Conservation (phyloP, 2,888 invertebrate genomes). For the Theodoxus fluviatilis region DNA sequence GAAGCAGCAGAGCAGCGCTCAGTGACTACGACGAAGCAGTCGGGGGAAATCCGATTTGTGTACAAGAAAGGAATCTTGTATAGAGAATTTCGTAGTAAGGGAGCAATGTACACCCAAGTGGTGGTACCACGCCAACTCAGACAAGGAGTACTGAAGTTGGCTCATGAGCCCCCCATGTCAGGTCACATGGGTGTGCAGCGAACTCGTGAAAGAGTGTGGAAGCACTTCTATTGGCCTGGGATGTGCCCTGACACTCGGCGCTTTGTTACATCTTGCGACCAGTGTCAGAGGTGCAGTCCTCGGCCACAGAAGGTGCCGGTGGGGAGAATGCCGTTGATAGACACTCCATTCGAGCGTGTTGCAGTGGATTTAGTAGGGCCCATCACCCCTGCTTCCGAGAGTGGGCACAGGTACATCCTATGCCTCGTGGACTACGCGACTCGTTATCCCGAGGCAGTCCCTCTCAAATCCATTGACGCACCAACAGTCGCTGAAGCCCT, state of each 20-base stretch:
- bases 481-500: slow-evolving; percentile 33
- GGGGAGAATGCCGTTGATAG: slow-evolving; percentile 33
- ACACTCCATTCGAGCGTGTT: slow-evolving; percentile 33
- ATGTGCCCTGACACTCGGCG: slow-evolving; percentile 17
- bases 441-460: slow-evolving; percentile 33
- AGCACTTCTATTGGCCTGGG: slow-evolving; percentile 24
- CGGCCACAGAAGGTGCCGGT: slow-evolving; percentile 24
- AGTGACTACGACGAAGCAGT: too few species aligned
- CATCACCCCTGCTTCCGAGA: slow-evolving; percentile 27
- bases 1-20: too few species aligned
- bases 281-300: slow-evolving; percentile 19
- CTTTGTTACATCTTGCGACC: slow-evolving; percentile 28
- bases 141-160: neutral
- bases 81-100: too few species aligned
- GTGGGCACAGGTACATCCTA: slow-evolving; percentile 34
- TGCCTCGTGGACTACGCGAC: slow-evolving; percentile 38
- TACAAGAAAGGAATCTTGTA: too few species aligned
- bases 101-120: too few species aligned
- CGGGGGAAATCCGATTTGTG: too few species aligned
- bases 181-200: slow-evolving; percentile 22
- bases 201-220: slow-evolving; percentile 14
- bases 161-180: slow-evolving; percentile 23
- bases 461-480: slow-evolving; percentile 30
- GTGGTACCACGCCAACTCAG: slow-evolving; percentile 5
- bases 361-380: slow-evolving; percentile 35